phyloP scores from a whole-genome alignment of 1,140 invertebrate genomes.

The Trialeurodes vaporariorum region DNA sequence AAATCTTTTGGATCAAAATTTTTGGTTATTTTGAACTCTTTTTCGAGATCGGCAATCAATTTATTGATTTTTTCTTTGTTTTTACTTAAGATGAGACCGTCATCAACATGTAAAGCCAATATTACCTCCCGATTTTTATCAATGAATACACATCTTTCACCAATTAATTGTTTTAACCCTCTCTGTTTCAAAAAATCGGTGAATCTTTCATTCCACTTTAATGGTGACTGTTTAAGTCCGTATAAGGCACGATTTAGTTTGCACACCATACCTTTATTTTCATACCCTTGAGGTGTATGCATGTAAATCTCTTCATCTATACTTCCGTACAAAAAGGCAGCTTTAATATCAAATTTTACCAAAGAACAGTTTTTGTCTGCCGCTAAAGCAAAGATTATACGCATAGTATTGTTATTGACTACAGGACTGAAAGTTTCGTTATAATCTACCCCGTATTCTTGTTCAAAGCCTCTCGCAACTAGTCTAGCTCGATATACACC shows the following conservation, averaged over 20 bases:
- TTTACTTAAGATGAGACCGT: not conserved
- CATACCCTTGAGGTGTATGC: too few relatives aligned
- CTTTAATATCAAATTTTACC: too few relatives aligned
- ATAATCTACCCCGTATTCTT: not conserved
- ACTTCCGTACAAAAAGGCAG: not conserved
- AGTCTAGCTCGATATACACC: not conserved
- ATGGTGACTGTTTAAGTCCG: slow-evolving; percentile 33
- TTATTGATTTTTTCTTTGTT: not conserved
- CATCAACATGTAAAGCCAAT: slow-evolving; percentile 10
- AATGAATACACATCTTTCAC: not conserved
- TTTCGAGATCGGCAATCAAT: not conserved
- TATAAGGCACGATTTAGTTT: slow-evolving; percentile 33
- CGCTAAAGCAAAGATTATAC: not conserved
- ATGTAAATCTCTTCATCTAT: too few relatives aligned
- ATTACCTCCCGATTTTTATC: slow-evolving; percentile 15
- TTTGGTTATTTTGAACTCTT: not conserved
- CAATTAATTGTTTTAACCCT: not conserved
- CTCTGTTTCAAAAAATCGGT: slow-evolving; percentile 4
- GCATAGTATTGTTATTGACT: not conserved
- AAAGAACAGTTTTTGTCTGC: not conserved
- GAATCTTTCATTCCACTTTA: slow-evolving; percentile 25
- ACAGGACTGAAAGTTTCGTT: not conserved
- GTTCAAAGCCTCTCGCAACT: slow-evolving; percentile 2
- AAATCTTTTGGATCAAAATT: not conserved
- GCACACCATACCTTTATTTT: slow-evolving; percentile 29